Evolutionary conservation across 2,113 vertebrate species (phyloP).

Genomic region (Syngnathus typhle): DNA sequence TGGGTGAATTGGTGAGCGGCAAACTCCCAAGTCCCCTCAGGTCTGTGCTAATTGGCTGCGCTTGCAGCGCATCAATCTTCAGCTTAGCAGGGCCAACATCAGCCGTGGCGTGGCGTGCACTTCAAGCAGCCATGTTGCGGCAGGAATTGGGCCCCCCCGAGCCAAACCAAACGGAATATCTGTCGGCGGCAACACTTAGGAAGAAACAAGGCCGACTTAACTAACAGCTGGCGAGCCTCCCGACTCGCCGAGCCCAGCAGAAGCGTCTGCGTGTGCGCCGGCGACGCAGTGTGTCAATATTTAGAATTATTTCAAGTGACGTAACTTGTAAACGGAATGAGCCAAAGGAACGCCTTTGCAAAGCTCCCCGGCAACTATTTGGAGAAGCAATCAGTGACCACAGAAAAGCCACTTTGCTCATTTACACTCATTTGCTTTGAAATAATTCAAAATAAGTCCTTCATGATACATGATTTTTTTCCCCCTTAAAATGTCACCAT

Average conservation of each 20-base stretch:
- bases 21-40: background rate
- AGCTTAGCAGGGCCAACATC: background rate
- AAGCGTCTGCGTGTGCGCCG: background rate
- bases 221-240: conserved; percentile 5
- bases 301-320: conserved; percentile 6
- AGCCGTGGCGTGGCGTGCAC: too few species aligned
- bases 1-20: too few species aligned
- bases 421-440: background rate
- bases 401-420: background rate
- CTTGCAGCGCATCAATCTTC: background rate
- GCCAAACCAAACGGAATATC: conserved; percentile 4
- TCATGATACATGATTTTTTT: background rate
- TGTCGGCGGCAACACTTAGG: conserved; percentile 3
- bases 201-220: background rate
- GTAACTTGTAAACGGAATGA: background rate
- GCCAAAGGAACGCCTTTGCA: background rate
- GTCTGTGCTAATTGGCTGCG: background rate
- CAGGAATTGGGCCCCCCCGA: background rate
- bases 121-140: background rate
- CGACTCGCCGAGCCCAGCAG: background rate
- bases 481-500: too few species aligned
- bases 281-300: conserved; percentile 5
- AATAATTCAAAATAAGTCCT: too few species aligned
- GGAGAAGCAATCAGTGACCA: background rate
- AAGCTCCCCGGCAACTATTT: background rate